Percentiles rank a stretch among this genome's conserved stretches.
phyloP scores from a whole-genome alignment of 2,113 vertebrate species.

The Dipodomys merriami region DNA sequence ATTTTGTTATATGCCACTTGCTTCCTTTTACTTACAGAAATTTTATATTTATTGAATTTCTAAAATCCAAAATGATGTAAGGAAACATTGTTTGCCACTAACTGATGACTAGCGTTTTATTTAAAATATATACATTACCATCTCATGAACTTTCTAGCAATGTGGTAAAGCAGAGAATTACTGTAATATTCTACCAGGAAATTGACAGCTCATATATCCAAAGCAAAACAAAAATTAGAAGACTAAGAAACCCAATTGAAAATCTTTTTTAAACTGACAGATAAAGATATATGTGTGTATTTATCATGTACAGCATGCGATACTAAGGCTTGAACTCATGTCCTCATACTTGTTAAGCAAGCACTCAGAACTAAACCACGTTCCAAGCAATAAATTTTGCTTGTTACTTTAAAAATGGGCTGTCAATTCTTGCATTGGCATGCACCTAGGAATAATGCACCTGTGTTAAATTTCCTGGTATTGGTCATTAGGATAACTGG shows the following conservation, averaged over 20 bases:
- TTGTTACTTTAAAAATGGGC: background rate
- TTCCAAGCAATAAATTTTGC: background rate
- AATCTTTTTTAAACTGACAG: background rate
- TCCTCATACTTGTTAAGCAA: too few species aligned
- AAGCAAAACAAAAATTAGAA: constrained; percentile 27
- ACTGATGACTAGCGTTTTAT: background rate
- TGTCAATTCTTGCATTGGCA: too few species aligned
- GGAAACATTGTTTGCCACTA: background rate
- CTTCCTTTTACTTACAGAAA: background rate
- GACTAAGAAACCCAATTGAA: background rate
- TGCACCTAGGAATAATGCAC: too few species aligned
- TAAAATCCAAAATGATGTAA: background rate
- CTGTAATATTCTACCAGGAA: background rate
- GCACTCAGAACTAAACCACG: background rate
- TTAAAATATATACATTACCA: background rate
- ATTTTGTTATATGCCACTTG: background rate
- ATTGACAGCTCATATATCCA: background rate
- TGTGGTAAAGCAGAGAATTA: background rate
- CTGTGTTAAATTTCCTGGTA: too few species aligned
- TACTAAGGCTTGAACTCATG: background rate
- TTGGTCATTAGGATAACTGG: too few species aligned
- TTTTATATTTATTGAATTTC: constrained; percentile 3
- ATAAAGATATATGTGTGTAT: background rate
- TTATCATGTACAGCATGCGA: background rate
- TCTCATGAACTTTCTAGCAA: background rate